Conservation (phyloP, 1,140 invertebrate genomes). For the Latrodectus geometricus region DNA sequence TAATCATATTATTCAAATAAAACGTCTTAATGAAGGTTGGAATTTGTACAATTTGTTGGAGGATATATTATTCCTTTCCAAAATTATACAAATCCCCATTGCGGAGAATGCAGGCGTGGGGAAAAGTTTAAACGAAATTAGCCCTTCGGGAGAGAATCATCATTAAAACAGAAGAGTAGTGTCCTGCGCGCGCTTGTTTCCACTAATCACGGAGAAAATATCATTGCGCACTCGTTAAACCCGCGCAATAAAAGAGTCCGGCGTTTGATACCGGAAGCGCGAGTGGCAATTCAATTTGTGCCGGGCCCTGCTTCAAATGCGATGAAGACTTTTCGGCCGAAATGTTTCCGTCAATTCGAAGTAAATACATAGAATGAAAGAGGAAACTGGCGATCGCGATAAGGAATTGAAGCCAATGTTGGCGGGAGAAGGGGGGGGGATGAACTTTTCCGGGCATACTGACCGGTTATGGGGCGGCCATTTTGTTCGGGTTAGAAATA, state of each 20-base stretch:
- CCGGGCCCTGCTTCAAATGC: slow-evolving; percentile 25
- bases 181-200: neutral
- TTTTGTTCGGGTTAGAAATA: slow-evolving; percentile 38
- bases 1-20: slow-evolving; percentile 57
- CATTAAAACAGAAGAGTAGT: slow-evolving; percentile 25
- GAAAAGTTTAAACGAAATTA: slow-evolving; percentile 54
- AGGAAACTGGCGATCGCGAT: slow-evolving; percentile 40
- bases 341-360: slow-evolving; percentile 46
- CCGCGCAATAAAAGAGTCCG: slow-evolving; percentile 55
- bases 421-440: too few species aligned
- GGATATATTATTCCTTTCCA: slow-evolving; percentile 8
- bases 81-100: neutral
- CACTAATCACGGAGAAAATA: slow-evolving; percentile 43
- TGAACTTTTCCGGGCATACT: neutral
- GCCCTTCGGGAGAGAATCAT: slow-evolving; percentile 30
- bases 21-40: slow-evolving; percentile 43
- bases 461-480: slow-evolving; percentile 52
- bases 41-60: slow-evolving; percentile 40
- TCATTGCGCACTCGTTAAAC: slow-evolving; percentile 48
- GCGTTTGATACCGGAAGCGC: slow-evolving; percentile 25
- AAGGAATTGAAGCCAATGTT: slow-evolving; percentile 16
- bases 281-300: slow-evolving; percentile 25
- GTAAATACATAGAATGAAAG: slow-evolving; percentile 30
- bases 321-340: slow-evolving; percentile 11
- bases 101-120: neutral